Base-by-base conservation (phyloP, 2,113 vertebrate genomes). In the Macroglossus sobrinus region DNA sequence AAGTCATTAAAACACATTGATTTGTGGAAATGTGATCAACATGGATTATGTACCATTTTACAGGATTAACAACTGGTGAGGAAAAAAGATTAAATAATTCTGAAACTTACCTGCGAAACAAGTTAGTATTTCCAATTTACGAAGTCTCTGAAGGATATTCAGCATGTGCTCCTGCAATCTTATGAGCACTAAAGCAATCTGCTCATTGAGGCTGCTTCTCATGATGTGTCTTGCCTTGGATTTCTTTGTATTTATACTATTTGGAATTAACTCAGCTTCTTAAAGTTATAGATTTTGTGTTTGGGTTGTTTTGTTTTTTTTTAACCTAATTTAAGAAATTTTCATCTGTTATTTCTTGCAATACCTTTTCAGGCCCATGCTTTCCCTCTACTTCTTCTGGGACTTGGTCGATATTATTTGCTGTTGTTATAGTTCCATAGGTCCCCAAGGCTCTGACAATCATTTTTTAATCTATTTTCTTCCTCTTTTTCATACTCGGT, bases 141-240 rank as follows among this genome's bases (percentile, higher is more conserved):
- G 98, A 91, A 99, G 96, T 91, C 99, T 98, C 98, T 99, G 98
- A 57, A 99, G 98, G 33, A 99, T 98, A 7, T 98, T 99, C 98
- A 99, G 98, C 99, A 99, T 99, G 96, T 99, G 99, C 66, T 99
- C 99, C 90, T 99, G 99, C 89, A 99, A 95, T n/a, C 98, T 96
- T 71, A 98, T 98, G 95, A 99, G 97, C 0, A 98, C 98, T 26
- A 98, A 96, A 0, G 99, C 98, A 0, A 99, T 99, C 98, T 99
- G 99, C 87, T 99, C 98, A 1, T 98, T 99, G 93, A 99, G 98
- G 96, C 96, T 99, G 5, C 97, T 98, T 8, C 95, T 92, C 11
- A 11, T 4, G 7, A 16, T 53, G 26, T 35, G 40, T 64, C 64
- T 59, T 68, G 50, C 30, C 5, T 2, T 80, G 53, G 33, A 71